Evolutionary conservation across 2,888 invertebrate genomes (phyloP), one percentile per base, ranked within the genome.

Genomic region (Ornithoptera alexandrae): DNA sequence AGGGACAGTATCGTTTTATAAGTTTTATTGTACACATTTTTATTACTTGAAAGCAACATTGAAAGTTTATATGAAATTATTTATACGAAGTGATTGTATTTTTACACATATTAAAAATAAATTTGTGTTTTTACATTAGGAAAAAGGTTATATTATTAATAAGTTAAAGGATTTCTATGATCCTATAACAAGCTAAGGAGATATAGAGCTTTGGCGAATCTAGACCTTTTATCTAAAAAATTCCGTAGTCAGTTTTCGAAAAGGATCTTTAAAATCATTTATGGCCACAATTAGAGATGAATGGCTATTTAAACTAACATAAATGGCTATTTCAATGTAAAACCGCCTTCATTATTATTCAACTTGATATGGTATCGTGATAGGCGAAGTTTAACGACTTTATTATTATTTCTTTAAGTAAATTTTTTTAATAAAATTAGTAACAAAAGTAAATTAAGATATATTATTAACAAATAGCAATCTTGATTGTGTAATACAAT

Each of bases 401-500:
- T 22, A 24, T 22, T 58, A 24, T 22, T 58, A 12, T n/a, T 22
- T 53, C 4, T 12, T 6, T 7, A 53, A 20, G 15, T 46, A 15
- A 46, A 12, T 15, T 1, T 22, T 22, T 12, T 20, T 58, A 58
- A 57, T n/a, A 20, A 20, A 22, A 22, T 22, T 58, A 22, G 57
- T 22, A 18, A n/a, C 5, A 15, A 20, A 7, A n/a, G 20, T 56
- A n/a, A 20, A 56, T 56, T n/a, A 56, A 56, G 12, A 15, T 15
- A 4, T 56, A n/a, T 6, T n/a, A n/a, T 6, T n/a, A n/a, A 56
- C 56, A 56, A 46, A n/a, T 56, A 20, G 56, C 6, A 8, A 46
- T 17, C 18, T 6, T 53, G 53, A 6, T 53, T 53, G 53, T 6
- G 18, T n/a, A 42, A 73, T 69, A 76, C 74, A 79, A 82, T 81